Conservation (phyloP, 2,888 invertebrate species). For the Mellilla xanthometata region DNA sequence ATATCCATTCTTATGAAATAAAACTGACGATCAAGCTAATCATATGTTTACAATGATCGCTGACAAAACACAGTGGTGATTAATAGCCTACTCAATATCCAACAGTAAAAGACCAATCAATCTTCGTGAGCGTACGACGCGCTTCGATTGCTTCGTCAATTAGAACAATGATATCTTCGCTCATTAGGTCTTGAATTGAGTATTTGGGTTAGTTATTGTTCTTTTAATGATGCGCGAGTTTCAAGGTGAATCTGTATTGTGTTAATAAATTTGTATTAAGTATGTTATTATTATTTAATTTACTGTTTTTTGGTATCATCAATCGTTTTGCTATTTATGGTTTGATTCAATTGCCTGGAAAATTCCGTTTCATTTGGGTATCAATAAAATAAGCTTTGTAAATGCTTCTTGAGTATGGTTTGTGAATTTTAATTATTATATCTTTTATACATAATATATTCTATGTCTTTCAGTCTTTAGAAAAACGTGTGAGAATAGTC, state of each 20-base stretch:
- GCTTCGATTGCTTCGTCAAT: slow-evolving; percentile 32
- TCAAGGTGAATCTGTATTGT: slow-evolving; percentile 1
- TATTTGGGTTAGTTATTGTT: slow-evolving; percentile 26
- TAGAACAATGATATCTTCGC: slow-evolving; percentile 29
- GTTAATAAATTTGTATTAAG: too few species aligned
- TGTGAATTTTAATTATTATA: too few species aligned
- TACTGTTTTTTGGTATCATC: too few species aligned
- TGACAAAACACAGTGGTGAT: slow-evolving; percentile 25
- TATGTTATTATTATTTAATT: too few species aligned
- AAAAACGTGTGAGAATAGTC: too few species aligned
- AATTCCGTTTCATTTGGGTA: too few species aligned
- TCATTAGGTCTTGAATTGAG: slow-evolving; percentile 23
- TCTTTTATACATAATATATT: too few species aligned
- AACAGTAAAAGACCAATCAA: slow-evolving; percentile 26
- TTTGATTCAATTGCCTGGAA: too few species aligned
- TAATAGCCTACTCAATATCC: slow-evolving; percentile 28
- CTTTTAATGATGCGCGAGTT: slow-evolving; percentile 11
- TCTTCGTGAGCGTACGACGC: slow-evolving; percentile 29
- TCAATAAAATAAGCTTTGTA: too few species aligned
- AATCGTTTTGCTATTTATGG: too few species aligned
- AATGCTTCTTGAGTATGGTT: too few species aligned
- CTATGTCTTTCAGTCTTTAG: too few species aligned
- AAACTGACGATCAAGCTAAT: slow-evolving; percentile 5
- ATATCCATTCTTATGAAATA: not conserved
- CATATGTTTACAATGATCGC: slow-evolving; percentile 12